Conservation (phyloP, 2,888 invertebrate species). For the Drosophila basisetae region DNA sequence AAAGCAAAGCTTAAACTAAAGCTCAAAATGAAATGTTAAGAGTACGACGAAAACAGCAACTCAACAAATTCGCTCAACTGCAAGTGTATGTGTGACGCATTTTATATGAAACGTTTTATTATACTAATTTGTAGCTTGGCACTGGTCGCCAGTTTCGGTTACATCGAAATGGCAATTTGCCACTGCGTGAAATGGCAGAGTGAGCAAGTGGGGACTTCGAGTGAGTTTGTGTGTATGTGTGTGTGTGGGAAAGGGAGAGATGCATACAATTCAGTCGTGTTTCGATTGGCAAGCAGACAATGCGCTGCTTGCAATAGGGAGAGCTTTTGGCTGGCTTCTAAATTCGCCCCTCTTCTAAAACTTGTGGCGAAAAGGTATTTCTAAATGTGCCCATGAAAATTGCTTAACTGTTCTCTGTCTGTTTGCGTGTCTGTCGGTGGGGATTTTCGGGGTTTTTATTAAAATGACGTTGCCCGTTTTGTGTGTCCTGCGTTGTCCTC, state of each 20-base stretch:
- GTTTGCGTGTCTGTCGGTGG: constrained; percentile 16
- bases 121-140: constrained; percentile 84
- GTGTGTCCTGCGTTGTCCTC: constrained; percentile 28
- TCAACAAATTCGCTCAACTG: constrained; percentile 7
- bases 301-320: constrained; percentile 42
- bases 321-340: constrained; percentile 35
- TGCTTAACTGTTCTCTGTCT: constrained; percentile 52
- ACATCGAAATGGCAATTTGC: constrained; percentile 83
- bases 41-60: constrained; percentile 18
- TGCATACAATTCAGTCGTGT: constrained; percentile 71
- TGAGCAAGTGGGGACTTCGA: neutral
- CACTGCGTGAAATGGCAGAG: constrained; percentile 65
- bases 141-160: constrained; percentile 78
- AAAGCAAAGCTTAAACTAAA: constrained; percentile 25
- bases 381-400: constrained; percentile 54
- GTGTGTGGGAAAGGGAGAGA: constrained; percentile 1
- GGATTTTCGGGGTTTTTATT: constrained; percentile 73
- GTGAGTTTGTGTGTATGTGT: neutral
- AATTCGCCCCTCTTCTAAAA: constrained; percentile 45
- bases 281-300: constrained; percentile 82
- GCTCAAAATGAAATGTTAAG: constrained; percentile 33
- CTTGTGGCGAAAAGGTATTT: constrained; percentile 69
- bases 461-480: constrained; percentile 62
- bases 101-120: constrained; percentile 85
- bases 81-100: constrained; percentile 54